Conservation (phyloP, 2,113 vertebrate species). For the Prunella fulvescens region DNA sequence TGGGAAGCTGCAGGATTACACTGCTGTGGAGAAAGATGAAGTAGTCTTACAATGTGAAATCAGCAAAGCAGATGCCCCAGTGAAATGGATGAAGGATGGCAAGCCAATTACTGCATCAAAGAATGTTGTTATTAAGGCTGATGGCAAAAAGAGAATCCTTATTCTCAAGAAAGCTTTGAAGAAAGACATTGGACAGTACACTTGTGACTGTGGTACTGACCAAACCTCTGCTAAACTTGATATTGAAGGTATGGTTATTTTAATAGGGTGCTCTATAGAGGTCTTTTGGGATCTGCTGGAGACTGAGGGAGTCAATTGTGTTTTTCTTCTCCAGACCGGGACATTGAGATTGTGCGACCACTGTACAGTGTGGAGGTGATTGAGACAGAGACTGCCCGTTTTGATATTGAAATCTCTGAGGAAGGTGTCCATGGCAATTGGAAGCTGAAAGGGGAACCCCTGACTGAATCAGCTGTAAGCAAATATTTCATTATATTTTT, state of each 20-base stretch:
- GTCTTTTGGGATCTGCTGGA: background rate
- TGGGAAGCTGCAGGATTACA: slow-evolving; percentile 93
- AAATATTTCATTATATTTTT: slow-evolving; percentile 49
- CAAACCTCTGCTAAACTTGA: slow-evolving; percentile 88
- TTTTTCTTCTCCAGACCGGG: slow-evolving; percentile 80
- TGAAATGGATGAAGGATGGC: slow-evolving; percentile 94
- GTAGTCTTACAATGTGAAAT: slow-evolving; percentile 90
- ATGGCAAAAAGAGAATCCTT: slow-evolving; percentile 87
- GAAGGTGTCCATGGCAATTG: slow-evolving; percentile 89
- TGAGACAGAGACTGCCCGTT: slow-evolving; percentile 92
- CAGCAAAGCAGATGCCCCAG: slow-evolving; percentile 86
- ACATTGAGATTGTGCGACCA: slow-evolving; percentile 90
- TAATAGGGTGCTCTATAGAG: background rate
- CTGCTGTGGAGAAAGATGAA: slow-evolving; percentile 93
- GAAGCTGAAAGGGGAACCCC: slow-evolving; percentile 90
- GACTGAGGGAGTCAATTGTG: background rate
- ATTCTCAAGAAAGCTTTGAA: slow-evolving; percentile 87
- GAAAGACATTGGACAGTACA: slow-evolving; percentile 83
- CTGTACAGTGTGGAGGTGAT: slow-evolving; percentile 93
- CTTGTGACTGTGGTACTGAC: slow-evolving; percentile 93
- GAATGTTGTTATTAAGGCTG: slow-evolving; percentile 83
- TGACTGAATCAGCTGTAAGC: slow-evolving; percentile 88
- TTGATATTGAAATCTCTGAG: slow-evolving; percentile 95
- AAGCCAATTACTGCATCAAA: slow-evolving; percentile 90
- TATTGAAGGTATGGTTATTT: slow-evolving; percentile 85